Evolutionary conservation across 2,113 vertebrate species (phyloP).

Genomic region (Sinocyclocheilus grahami): DNA sequence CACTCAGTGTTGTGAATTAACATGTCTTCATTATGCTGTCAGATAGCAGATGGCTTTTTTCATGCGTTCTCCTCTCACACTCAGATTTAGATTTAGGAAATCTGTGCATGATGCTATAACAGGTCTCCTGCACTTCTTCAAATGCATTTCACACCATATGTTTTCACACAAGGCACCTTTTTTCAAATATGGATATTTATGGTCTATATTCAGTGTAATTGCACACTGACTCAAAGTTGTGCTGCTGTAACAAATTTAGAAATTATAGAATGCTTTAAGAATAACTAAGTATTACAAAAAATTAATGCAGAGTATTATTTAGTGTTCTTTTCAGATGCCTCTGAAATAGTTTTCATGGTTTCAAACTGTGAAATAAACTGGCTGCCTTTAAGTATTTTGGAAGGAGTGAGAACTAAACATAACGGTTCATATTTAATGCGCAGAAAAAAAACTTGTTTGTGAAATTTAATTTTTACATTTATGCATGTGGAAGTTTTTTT

Average conservation of each 20-base stretch:
- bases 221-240: slow-evolving; percentile 5
- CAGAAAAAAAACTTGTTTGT: not conserved
- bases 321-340: not conserved
- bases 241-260: not conserved
- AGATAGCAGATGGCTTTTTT: slow-evolving; percentile 58
- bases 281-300: no score
- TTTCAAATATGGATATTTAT: no score
- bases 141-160: slow-evolving; percentile 48
- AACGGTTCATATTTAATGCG: not conserved
- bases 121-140: slow-evolving; percentile 48
- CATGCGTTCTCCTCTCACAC: slow-evolving; percentile 52
- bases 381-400: not conserved
- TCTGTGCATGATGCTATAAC: slow-evolving; percentile 54
- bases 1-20: slow-evolving; percentile 17
- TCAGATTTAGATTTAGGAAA: slow-evolving; percentile 56
- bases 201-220: not conserved
- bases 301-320: not conserved
- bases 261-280: not conserved
- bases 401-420: not conserved
- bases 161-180: slow-evolving; percentile 51
- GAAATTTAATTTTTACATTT: not conserved
- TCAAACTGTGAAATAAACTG: not conserved
- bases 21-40: slow-evolving; percentile 42
- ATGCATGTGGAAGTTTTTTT: not conserved
- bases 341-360: not conserved